Evolutionary conservation across 1,140 invertebrate species (phyloP), one percentile per base, ranked within the genome.

Genomic region (Drosophila truncata): DNA sequence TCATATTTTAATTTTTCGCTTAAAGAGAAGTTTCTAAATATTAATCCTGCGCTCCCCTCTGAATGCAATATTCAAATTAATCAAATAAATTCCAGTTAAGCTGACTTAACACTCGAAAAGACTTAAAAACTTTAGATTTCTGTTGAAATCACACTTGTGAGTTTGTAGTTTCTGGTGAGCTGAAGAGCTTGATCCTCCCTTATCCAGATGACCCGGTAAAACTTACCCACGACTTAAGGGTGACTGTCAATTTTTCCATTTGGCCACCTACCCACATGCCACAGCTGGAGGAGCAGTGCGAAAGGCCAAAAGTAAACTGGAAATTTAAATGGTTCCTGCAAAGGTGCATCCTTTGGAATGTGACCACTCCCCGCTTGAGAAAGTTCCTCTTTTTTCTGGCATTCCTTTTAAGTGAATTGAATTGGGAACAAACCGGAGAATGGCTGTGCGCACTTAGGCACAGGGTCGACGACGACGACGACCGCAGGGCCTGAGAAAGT

Each of bases 401-500:
- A 39, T 49, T 49, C 20, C 18, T 41, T 29, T 44, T 59, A 49
- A 59, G 69, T 49, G 69, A 58, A 71, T 72, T 72, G 69, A 70
- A 71, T 71, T 55, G 47, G 55, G 57, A 58, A 58, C 31, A 72
- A 59, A 41, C 66, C 44, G 52, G 35, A 59, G 69, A 70, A 58
- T 59, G 33, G 42, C 50, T 70, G 52, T 37, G 65, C 41, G 20
- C 69, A 72, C 69, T 72, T 59, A 46, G 69, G 69, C 57, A 44
- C 37, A 74, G 57, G 33, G 70, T 52, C 37, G 65, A 54, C 33
- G 5, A 60, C 37, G 65, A 54, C 33, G 5, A 70, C 65, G 54
- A 70, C 65, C 70, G 46, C 54, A 73, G 46, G 66, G 44, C 65
- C 49, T 60, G 44, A 42, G 54, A 59, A 72, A 70, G 44, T 42